Evolutionary conservation across 2,113 vertebrate genomes (phyloP), one percentile per base, ranked within the genome.

Genomic region (Tichodroma muraria): DNA sequence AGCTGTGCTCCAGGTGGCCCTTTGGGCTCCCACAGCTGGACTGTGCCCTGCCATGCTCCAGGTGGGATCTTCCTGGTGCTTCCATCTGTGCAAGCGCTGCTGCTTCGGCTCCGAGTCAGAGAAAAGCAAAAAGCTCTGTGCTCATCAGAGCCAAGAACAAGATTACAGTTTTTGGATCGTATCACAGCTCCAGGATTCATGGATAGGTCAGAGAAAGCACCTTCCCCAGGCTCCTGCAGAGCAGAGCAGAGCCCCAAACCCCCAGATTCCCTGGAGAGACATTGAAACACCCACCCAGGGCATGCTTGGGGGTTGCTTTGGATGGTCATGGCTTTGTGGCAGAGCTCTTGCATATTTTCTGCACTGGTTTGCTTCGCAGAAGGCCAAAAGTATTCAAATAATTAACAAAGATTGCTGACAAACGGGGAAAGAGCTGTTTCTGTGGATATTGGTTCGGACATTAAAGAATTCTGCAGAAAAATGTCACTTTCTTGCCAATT

Each of bases 401-500:
- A 83, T 85, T 72, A 85, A 24, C 65, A n/a, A 8, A 60, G 88
- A 77, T 72, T 78, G 88, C 92, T 90, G 89, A 85, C 90, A 61
- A 66, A 42, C 7, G 11, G 84, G 83, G 94, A 92, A 47, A 45
- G 85, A 95, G 75, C 24, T 4, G 37, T 90, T 75, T 42, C 85
- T 82, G 93, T 61, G 85, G 72, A 59, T 80, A 78, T 85, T 13
- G 37, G 68, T 10, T 91, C 17, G 90, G 95, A 91, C 77, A 88
- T 44, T 65, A 30, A 86, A 85, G 89, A 93, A 96, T 95, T 82
- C 80, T 31, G 31, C 61, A 82, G 85, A 93, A 92, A 95, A 94
- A 94, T 91, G 93, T 92, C 95, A 2, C 85, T 94, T 70, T 70
- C 91, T 96, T 97, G 94, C 89, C 95, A 95, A 80, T 80, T 82